Base-by-base conservation (phyloP, 2,888 invertebrate species). In the Noctua janthina region DNA sequence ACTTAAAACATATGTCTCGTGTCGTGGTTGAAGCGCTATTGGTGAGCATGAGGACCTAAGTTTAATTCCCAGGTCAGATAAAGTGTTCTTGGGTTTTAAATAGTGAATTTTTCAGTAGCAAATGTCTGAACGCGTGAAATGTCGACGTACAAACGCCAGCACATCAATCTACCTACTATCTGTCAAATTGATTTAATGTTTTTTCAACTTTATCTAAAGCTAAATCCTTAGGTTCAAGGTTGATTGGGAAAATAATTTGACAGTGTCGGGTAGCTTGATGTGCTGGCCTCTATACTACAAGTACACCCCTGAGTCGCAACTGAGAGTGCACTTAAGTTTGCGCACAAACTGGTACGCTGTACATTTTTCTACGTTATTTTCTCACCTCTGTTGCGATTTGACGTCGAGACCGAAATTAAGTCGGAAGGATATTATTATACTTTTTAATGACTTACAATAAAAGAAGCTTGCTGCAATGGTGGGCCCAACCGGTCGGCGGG, bases 401-500 rank as follows among this genome's bases (percentile, higher is more conserved):
- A 3, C n/a, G 20, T 11, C 23, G 13, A 59, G 6, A 59, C 13
- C 7, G 59, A 59, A n/a, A 59, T n/a, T 23, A n/a, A 59, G n/a
- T 59, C n/a, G 6, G n/a, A n/a, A 59, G 59, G 2, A 59, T n/a
- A n/a, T 29, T 62, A 15, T 3, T 2, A 62, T 15, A 29, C 8
- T 17, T 20, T 66, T 39, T 0, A 70, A 43, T 20, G 0, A 89
- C 91, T 89, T 87, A 91, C 90, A 77, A 73, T 67, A 62, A 66
- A 11, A 66, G 10, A 70, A 78, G 76, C 51, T 83, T 59, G 79
- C 39, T 64, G 74, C 81, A 80, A 91, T 91, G 93, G 95, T 94
- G 95, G 95, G 95, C 95, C 95, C 94, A 76, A 88, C 95, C 93
- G 0, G 2, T 1, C 35, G 95, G 94, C 84, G 95, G 95, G 95